These are phyloP conservation scores for Valencia hispanica DNA, from an alignment of 2,797 vertebrate species.

Conservation along the genomic window DNA sequence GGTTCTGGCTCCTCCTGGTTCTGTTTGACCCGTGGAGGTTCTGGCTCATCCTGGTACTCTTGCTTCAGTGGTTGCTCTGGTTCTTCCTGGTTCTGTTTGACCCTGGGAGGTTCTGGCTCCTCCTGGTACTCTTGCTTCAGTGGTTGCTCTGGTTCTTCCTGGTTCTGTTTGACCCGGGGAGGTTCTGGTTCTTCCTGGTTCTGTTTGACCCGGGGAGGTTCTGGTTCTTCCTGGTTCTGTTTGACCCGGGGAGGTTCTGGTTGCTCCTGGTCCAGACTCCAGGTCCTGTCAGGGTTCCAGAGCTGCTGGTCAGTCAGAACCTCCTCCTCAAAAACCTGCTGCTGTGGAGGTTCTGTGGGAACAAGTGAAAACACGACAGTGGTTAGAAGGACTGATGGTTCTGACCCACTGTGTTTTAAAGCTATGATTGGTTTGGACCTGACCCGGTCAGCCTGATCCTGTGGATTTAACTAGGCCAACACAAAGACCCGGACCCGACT, in stretches of 20 bases:
- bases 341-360: slow-evolving; percentile 20
- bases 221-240: neutral
- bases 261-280: neutral
- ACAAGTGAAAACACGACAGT: rapidly evolving
- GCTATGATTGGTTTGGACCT: neutral
- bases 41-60: neutral
- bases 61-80: too few species aligned
- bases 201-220: neutral
- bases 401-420: neutral
- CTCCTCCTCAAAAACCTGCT: neutral
- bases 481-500: too few species aligned
- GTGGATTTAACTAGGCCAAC: too few species aligned
- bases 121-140: too few species aligned
- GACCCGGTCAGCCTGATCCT: too few species aligned
- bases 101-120: too few species aligned
- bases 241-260: neutral
- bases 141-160: neutral
- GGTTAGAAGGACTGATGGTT: neutral
- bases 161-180: too few species aligned
- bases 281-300: neutral
- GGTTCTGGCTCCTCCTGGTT: neutral
- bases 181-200: too few species aligned
- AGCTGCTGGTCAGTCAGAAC: slow-evolving; percentile 11
- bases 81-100: neutral
- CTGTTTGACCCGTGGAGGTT: too few species aligned